phyloP scores from a whole-genome alignment of 2,113 vertebrate species.

The Ariopsis seemanni region DNA sequence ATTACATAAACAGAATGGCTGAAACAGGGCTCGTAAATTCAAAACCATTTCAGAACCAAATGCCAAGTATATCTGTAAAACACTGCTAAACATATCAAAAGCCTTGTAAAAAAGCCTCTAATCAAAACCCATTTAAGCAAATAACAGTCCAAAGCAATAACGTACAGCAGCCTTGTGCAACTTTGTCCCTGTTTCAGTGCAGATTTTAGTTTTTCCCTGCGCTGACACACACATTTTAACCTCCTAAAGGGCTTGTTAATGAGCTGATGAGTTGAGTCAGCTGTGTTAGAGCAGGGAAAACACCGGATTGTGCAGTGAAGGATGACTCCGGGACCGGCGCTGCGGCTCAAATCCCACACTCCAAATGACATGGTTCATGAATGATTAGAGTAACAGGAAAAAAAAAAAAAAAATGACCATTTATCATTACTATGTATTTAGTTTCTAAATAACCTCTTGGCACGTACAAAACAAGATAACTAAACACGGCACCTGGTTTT shows the following conservation, averaged over 20 bases:
- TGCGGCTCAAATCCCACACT: neutral
- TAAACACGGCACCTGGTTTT: neutral
- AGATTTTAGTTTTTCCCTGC: conserved; percentile 2
- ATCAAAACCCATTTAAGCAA: neutral
- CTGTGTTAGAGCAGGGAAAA: conserved; percentile 10
- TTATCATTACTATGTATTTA: neutral
- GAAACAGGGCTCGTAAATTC: neutral
- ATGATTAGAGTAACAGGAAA: neutral
- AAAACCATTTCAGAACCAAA: neutral
- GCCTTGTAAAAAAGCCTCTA: neutral
- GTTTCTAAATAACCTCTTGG: neutral
- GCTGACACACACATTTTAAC: neutral
- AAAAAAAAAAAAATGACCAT: neutral
- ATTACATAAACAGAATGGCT: neutral
- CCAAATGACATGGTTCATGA: neutral
- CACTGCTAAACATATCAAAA: neutral
- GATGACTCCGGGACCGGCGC: neutral
- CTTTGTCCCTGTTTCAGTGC: no score
- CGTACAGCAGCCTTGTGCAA: neutral
- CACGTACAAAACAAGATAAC: neutral
- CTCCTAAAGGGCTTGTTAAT: conserved; percentile 20
- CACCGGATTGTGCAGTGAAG: conserved; percentile 3
- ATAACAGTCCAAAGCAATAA: no score
- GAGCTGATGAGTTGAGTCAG: conserved; percentile 30
- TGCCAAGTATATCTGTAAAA: neutral